Evolutionary conservation across 2,797 vertebrate genomes (phyloP), one percentile per base, ranked within the genome.

Genomic region (Falco novaeseelandiae): DNA sequence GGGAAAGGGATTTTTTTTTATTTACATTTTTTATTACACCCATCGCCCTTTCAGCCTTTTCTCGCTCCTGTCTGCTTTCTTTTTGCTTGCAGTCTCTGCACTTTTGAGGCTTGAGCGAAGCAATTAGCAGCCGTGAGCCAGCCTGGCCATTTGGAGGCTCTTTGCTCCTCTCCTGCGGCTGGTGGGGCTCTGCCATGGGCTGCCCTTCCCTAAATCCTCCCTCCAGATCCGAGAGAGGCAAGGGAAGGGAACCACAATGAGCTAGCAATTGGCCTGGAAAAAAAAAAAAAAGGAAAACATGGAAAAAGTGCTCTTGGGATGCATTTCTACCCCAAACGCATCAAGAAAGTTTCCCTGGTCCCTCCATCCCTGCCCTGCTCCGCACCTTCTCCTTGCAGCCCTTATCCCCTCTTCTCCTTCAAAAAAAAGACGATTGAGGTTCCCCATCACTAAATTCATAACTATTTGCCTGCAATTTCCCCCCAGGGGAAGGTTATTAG

Each of bases 401-500:
- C 92, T 87, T 71, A 59, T 72, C 67, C 76, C 73, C 83, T 70
- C 92, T 52, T 84, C 89, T 88, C 87, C 90, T 87, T 88, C 96
- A 89, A 71, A 73, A 95, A 95, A 84, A 20, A 94, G 71, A 97
- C 97, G 92, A 97, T 91, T 94, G 94, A 98, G 97, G 69, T 40
- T 87, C 89, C 83, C 57, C 82, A 95, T 96, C 61, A 74, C 90
- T 91, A 97, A 97, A 97, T 97, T 94, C 91, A 93, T 96, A 98
- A 98, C 93, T 80, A 95, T 97, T 97, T 97, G 94, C 94, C 79
- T 96, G 86, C 87, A 93, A 79, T 97, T 97, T 97, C 74, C 91
- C 96, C 96, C 93, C 94, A 34, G 10, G 93, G 96, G 95, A 97
- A 97, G 42, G 86, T 97, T 98, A 97, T 98, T 98, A 98, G 93